A percentile compares a stretch with the other conserved stretches of the same genome.
These are phyloP conservation scores for Xylophagus ater DNA, from an alignment of 2,888 invertebrate species.

Conservation along the genomic window DNA sequence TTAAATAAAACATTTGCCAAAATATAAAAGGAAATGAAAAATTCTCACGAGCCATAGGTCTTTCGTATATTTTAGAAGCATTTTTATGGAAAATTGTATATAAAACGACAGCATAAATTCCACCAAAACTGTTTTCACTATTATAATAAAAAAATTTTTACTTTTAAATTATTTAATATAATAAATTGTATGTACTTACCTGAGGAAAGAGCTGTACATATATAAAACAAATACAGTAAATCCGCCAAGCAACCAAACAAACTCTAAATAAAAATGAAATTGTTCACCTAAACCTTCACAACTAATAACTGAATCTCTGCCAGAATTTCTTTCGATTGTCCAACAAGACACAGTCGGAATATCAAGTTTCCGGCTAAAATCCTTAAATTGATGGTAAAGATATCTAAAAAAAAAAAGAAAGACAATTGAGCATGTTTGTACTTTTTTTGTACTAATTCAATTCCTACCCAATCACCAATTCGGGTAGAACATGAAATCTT, in stretches of 20 bases:
- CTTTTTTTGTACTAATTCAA: neutral
- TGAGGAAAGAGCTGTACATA: conserved; percentile 53
- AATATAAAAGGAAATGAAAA: conserved; percentile 73
- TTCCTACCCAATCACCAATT: conserved; percentile 47
- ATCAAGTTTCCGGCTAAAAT: conserved; percentile 17
- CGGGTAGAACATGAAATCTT: conserved; percentile 75
- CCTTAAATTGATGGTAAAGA: conserved; percentile 19
- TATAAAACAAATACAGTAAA: conserved; percentile 58
- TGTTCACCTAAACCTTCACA: conserved; percentile 74
- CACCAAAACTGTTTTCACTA: conserved; percentile 62
- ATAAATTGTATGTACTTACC: conserved; percentile 37
- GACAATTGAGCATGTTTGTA: conserved; percentile 1
- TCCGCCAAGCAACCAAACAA: conserved; percentile 63
- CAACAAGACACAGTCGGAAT: conserved; percentile 34
- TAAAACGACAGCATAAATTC: conserved; percentile 54
- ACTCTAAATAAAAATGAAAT: conserved; percentile 69
- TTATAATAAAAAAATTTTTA: conserved; percentile 3
- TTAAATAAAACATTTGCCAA: conserved; percentile 58
- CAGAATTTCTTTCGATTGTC: conserved; percentile 45
- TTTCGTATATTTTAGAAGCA: conserved; percentile 74
- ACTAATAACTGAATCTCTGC: conserved; percentile 42
- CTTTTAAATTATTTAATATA: neutral
- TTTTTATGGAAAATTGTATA: conserved; percentile 78
- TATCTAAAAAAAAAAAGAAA: conserved; percentile 23
- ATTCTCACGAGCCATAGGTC: conserved; percentile 76